These are phyloP conservation scores for Dexiosoma caninum DNA, from an alignment of 2,888 invertebrate genomes.

Conservation along the genomic window DNA sequence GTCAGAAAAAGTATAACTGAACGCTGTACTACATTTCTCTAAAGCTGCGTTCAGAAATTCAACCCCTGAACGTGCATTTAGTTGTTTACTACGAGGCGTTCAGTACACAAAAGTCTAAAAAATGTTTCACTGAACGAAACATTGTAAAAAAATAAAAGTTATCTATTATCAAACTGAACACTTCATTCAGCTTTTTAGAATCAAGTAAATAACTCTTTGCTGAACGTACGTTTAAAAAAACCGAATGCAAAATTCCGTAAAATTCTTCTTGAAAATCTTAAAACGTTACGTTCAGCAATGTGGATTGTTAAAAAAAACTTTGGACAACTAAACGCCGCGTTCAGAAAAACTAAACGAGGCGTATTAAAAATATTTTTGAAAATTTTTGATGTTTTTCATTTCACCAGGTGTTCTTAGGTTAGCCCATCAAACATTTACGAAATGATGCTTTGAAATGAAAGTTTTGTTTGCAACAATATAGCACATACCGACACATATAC, in stretches of 20 bases:
- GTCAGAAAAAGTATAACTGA: neutral
- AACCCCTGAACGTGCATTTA: neutral
- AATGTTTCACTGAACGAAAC: too few relatives aligned
- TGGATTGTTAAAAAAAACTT: neutral
- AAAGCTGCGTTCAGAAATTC: too few relatives aligned
- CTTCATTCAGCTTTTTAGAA: neutral
- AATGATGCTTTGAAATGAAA: neutral
- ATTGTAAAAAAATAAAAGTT: neutral
- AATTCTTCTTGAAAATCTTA: neutral
- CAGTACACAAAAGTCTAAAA: too few relatives aligned
- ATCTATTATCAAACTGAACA: neutral
- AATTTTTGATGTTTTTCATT: too few relatives aligned
- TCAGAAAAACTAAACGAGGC: neutral
- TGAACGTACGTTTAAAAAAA: too few relatives aligned
- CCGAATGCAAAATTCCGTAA: too few relatives aligned
- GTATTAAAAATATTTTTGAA: slow-evolving; percentile 3
- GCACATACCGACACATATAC: neutral
- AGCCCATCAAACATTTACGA: neutral
- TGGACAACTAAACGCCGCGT: neutral
- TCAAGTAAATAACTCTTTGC: neutral
- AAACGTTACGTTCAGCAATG: neutral
- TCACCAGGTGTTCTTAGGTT: neutral
- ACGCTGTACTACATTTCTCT: too few relatives aligned
- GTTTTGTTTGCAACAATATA: neutral
- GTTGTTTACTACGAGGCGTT: too few relatives aligned